Evolutionary conservation across 1,140 invertebrate species (phyloP), one percentile per base, ranked within the genome.

Genomic region (Lasioglossum albipes): DNA sequence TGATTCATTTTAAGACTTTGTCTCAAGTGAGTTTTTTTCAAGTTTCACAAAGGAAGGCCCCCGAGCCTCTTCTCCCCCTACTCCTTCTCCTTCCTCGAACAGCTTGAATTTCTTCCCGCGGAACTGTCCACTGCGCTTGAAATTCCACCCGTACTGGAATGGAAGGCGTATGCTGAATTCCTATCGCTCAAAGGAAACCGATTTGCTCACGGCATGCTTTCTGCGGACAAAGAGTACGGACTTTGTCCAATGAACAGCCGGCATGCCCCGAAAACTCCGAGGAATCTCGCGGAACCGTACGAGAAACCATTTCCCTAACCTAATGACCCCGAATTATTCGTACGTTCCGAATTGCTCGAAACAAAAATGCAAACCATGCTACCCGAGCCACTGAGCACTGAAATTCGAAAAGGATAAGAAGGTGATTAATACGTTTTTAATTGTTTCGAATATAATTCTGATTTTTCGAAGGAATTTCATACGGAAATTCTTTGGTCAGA

Each of bases 1-100:
- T 75, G 83, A 87, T 84, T 87, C 83, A 81, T 87, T 87, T 70
- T 72, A 80, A 78, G 78, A 84, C 84, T 83, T 76, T 77, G 76
- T 87, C 85, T 84, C 65, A 64, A 87, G 79, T 79, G 82, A 82
- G 85, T 82, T 27, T 27, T 27, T 27, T 27, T 87, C 82, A 84
- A 87, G 72, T 87, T 87, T 87, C 81, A 84, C 85, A 87, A 87
- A 87, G 82, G 82, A 59, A 79, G 76, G 72, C 45, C 13, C 45
- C 45, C 9, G 45, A 49, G 10, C 45, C 45, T 49, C 45, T 12
- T 12, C 45, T 12, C 10, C 3, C 10, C 45, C 45, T 49, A 12
- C 45, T 49, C 45, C 45, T 9, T 12, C 45, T 45, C 3, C 45
- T 45, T 12, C 45, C 45, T 45, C 45, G 5, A 62, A 0, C 49